These are phyloP conservation scores for Lota lota DNA, from an alignment of 2,113 vertebrate genomes.

Conservation along the genomic window DNA sequence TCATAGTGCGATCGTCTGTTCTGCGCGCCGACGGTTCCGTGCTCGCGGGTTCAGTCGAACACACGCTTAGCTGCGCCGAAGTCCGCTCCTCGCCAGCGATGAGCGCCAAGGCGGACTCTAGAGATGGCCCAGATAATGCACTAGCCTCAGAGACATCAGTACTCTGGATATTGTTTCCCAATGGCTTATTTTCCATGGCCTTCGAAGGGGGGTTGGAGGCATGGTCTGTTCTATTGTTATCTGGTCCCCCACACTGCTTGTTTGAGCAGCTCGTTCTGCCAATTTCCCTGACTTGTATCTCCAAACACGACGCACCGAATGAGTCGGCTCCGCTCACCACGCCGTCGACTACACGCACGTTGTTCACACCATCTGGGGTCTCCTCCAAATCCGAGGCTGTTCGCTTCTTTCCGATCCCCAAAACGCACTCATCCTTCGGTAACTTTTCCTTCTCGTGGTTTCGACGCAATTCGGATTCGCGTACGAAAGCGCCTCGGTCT, in stretches of 20 bases:
- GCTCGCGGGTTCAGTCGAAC: conserved; percentile 27
- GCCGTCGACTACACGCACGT: neutral
- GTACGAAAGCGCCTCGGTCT: conserved; percentile 31
- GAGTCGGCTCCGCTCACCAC: conserved; percentile 26
- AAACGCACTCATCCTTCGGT: conserved; percentile 53
- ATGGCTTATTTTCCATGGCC: conserved; percentile 68
- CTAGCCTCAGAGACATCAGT: conserved; percentile 10
- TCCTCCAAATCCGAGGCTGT: conserved; percentile 10
- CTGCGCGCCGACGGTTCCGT: conserved; percentile 7
- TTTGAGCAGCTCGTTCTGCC: conserved; percentile 33
- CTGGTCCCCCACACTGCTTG: conserved; percentile 27
- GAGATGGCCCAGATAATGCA: conserved; percentile 4
- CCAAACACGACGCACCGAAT: conserved; percentile 44
- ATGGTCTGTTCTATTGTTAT: conserved; percentile 52
- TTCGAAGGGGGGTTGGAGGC: conserved; percentile 54
- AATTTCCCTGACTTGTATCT: conserved; percentile 37
- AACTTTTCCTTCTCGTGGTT: conserved; percentile 52
- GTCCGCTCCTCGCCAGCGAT: conserved; percentile 29
- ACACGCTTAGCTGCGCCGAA: conserved; percentile 4
- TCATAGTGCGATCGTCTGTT: conserved; percentile 37
- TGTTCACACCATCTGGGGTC: conserved; percentile 22
- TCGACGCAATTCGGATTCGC: conserved; percentile 41
- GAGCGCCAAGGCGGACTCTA: conserved; percentile 10
- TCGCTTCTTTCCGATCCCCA: conserved; percentile 24
- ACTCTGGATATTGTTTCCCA: conserved; percentile 30